Conservation (phyloP, 2,888 invertebrate genomes). For the Acanthosepion esculentum region DNA sequence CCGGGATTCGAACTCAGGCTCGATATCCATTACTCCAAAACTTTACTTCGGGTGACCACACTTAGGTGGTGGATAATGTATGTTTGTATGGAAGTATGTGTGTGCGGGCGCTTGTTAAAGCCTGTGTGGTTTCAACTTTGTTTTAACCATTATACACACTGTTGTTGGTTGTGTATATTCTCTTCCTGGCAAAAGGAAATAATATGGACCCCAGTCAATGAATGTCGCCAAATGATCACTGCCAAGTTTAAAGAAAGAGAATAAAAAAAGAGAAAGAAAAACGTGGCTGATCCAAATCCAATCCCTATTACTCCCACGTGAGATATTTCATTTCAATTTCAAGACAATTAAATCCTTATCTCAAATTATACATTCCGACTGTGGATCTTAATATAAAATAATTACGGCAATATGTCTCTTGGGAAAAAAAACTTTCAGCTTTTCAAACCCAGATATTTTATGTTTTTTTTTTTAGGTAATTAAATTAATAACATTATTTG, state of each 20-base stretch:
- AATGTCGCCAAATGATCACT: background rate
- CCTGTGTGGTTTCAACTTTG: too few species aligned
- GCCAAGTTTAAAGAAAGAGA: background rate
- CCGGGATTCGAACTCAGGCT: too few species aligned
- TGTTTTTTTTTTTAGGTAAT: background rate
- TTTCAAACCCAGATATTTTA: background rate
- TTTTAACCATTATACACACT: too few species aligned
- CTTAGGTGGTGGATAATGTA: too few species aligned
- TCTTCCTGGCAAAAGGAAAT: too few species aligned
- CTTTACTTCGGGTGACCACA: too few species aligned
- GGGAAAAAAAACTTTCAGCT: background rate
- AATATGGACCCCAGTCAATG: too few species aligned
- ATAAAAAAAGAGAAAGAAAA: background rate
- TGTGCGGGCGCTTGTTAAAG: too few species aligned
- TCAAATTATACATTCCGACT: background rate
- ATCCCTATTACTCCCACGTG: background rate
- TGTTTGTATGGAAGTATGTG: too few species aligned
- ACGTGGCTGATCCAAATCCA: background rate
- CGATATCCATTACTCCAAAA: too few species aligned
- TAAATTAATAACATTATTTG: background rate
- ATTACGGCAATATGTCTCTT: constrained; percentile 15
- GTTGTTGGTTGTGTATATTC: too few species aligned
- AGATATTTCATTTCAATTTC: constrained; percentile 9
- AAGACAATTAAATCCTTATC: constrained; percentile 33
- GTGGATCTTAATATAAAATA: constrained; percentile 6